A percentile compares a stretch with the other conserved stretches of the same genome.
phyloP scores from a whole-genome alignment of 1,140 invertebrate genomes.

The Ladona fulva region DNA sequence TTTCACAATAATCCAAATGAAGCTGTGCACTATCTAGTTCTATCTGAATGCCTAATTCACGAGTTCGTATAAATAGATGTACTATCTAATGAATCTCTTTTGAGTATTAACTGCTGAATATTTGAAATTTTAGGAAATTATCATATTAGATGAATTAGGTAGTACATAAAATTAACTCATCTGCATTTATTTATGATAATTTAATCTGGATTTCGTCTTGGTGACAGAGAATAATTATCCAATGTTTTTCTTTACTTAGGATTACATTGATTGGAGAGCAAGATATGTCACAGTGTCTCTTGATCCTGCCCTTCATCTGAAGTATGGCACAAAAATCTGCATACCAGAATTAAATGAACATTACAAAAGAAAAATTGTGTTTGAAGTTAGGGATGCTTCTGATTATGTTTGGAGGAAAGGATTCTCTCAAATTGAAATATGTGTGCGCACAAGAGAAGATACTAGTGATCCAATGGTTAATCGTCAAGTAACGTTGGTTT shows the following conservation, averaged over 20 bases:
- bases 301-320: constrained; percentile 34
- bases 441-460: constrained; percentile 41
- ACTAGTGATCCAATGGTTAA: constrained; percentile 43
- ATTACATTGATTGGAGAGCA: constrained; percentile 39
- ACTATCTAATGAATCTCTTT: no score
- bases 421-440: constrained; percentile 39
- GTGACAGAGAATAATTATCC: no score
- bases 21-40: no score
- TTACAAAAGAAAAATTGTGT: constrained; percentile 36
- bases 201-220: no score
- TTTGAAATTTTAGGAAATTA: no score
- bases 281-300: constrained; percentile 42
- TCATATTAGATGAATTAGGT: no score
- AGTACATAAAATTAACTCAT: no score
- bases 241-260: constrained; percentile 37
- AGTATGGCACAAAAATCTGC: constrained; percentile 39
- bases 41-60: no score
- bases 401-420: constrained; percentile 34
- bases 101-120: no score
- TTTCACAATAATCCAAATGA: no score
- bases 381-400: constrained; percentile 35
- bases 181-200: no score
- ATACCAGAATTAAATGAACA: constrained; percentile 42
- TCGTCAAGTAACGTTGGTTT: not conserved
- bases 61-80: no score